These are phyloP conservation scores for Chaetorhynchus papuensis DNA, from an alignment of 2,113 vertebrate genomes.

Conservation along the genomic window DNA sequence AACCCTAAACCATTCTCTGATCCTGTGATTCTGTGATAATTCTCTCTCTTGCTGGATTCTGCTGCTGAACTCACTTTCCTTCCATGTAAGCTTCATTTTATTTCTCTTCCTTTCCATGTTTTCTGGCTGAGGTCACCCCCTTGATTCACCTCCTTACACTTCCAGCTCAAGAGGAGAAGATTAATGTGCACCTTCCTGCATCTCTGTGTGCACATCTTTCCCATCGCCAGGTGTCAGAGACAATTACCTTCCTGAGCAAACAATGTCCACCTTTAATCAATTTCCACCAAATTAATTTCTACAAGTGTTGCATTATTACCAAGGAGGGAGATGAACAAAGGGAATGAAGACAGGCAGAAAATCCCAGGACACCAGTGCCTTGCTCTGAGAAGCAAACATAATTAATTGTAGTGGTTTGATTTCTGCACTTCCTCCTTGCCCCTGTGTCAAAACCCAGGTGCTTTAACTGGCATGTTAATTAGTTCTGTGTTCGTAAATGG, in stretches of 20 bases:
- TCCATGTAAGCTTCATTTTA: not conserved
- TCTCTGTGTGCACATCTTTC: not conserved
- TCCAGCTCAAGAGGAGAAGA: not conserved
- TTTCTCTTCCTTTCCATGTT: not conserved
- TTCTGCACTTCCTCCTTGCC: slow-evolving; percentile 23
- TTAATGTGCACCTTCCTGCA: not conserved
- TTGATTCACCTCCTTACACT: not conserved
- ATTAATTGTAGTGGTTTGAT: slow-evolving; percentile 65
- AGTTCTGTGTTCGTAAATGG: not conserved
- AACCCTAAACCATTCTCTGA: not conserved
- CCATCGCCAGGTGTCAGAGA: not conserved
- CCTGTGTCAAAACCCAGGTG: slow-evolving; percentile 47
- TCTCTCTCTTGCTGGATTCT: not conserved
- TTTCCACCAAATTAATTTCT: slow-evolving; percentile 53
- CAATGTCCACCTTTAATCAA: slow-evolving; percentile 31
- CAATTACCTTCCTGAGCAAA: not conserved
- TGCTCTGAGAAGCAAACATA: not conserved
- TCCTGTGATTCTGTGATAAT: not conserved
- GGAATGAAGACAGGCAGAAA: not conserved
- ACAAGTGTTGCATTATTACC: slow-evolving; percentile 18
- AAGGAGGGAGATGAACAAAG: slow-evolving; percentile 29
- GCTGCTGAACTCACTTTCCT: not conserved
- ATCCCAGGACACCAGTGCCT: not conserved
- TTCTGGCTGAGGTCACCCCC: not conserved
- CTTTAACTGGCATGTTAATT: slow-evolving; percentile 40